Base-by-base conservation (phyloP, 64 coral and sea anemone species). In the Orbicella faveolata region DNA sequence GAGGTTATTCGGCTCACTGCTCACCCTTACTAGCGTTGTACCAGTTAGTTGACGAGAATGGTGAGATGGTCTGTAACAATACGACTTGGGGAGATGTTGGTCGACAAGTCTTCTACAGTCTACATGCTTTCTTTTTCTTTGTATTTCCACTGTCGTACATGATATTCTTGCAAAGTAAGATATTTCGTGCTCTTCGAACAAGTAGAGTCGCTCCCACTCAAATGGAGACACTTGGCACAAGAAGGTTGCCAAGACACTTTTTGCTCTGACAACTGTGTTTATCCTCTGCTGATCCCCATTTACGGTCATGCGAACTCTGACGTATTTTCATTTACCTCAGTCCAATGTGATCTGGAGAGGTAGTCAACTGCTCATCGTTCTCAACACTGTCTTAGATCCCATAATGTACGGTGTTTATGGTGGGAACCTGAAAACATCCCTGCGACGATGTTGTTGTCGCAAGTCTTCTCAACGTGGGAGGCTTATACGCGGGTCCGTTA, bases 221-320 rank as follows among this genome's bases (percentile, higher is more conserved):
- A 67, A 10, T 13, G 26, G 30, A 36, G 30, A 35, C 2, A 75
- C 36, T 17, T 36, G 73, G 36, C 73, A 75, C 7, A 33, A 36
- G 73, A 75, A 75, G 23, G 34, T 75, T 75, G 73, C 73, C 17
- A 75, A 34, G 17, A 75, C 73, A 75, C 73, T 75, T 75, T 10
- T 35, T 36, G 26, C 73, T 36, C 35, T 75, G 12, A 75, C 73
- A 23, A 23, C 6, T 67, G 64, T 19, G 6, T 67, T 67, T 67
- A 23, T 20, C 5, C 7, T 67, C 18, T 75, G 35, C 26, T 75
- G 73, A 33, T 75, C 73, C 18, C 73, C 73, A 13, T 75, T 75
- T 75, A 36, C 36, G 73, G 34, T 37, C 26, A 75, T 2, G 2
- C 26, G 73, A 75, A 75, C 73, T 36, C 34, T 75, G 26, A 36